Base-by-base conservation (phyloP, 37 sponge, comb jelly and placozoan genomes). In the Halichondria panicea region DNA sequence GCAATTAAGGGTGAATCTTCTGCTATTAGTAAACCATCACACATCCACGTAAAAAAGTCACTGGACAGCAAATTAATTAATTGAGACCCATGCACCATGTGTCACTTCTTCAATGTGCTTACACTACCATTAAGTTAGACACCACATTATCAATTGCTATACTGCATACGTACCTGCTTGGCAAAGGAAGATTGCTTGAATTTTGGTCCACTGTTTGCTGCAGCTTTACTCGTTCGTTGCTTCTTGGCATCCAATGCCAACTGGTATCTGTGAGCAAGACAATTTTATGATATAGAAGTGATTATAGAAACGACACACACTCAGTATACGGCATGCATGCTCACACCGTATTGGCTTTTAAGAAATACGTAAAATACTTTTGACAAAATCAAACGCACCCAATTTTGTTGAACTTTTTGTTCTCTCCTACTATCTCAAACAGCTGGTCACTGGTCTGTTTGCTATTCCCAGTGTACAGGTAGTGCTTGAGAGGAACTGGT, bases 401-500 rank as follows among this genome's bases (percentile, higher is more conserved):
- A 43, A 38, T 41, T 19, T 62, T 73, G 28, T 80, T 65, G 55
- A 86, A 83, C 46, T 80, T 68, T 13, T 82, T 84, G 65, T 83
- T 57, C n/a, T 86, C 81, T 31, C 72, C 70, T 21, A 97, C 87
- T 58, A 97, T 92, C 62, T 85, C 84, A 72, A 93, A 96, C 61
- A 93, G 80, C 73, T 99, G 81, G 27, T 93, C 81, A 35, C 89
- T 61, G 33, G 99, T 99, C 76, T 93, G 92, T 39, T 85, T 81
- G 72, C 90, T 99, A 74, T 86, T 88, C 0, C 96, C 96, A 53
- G 96, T 93, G 87, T 96, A 99, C n/a, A 99, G 84, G 43, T 58
- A 91, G 68, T 99, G 99, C 37, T 80, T 86, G 41, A 99, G 85
- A 31, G 99, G 99, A 4, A 99, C 99, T 28, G 99, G 99, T 44